Base-by-base conservation (phyloP, 2,888 invertebrate genomes). In the Coecobrya sp. region DNA sequence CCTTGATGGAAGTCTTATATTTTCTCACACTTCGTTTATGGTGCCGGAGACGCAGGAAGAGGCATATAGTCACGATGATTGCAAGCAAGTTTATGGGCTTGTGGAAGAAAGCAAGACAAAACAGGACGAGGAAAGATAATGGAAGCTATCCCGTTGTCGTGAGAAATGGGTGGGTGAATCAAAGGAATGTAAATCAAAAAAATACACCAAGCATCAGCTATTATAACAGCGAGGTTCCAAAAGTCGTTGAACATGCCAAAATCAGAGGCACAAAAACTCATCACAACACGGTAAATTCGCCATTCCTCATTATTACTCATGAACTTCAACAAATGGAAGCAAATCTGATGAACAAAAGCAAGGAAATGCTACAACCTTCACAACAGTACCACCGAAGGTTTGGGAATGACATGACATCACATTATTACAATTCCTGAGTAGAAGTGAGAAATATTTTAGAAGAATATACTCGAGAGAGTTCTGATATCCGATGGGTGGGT, bases 1-100 rank as follows among this genome's bases (percentile, higher is more conserved):
- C 92, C 45, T 30, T 94, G 0, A 93, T 94, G 73, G 93, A 94
- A 89, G 82, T 94, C 0, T 13, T 93, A 10, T 94, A 94, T 62
- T 94, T 93, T 68, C 68, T 94, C 16, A 94, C 93, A 8, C 16
- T 94, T 13, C 81, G 94, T 4, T 79, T 93, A 0, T 92, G 86
- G 65, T 93, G 93, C 76, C 86, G 93, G 68, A 73, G 88, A 86
- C 59, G 93, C 68, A 70, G 89, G 52, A 89, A 86, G 16, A 30
- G 52, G 22, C 88, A 88, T 25, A 19, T 81, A 19, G 86, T 89
- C 27, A n/a, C 86, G 13, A 70, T 62, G 81, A 68, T 81, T 10
- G 36, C 76, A 73, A 70, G 25, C 84, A 86, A 86, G 89, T 59
- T 93, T 89, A 82, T 42, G 5, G 62, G 65, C 0, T 59, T 91